Base-by-base conservation (phyloP, 2,888 invertebrate genomes). In the Fragum fragum region DNA sequence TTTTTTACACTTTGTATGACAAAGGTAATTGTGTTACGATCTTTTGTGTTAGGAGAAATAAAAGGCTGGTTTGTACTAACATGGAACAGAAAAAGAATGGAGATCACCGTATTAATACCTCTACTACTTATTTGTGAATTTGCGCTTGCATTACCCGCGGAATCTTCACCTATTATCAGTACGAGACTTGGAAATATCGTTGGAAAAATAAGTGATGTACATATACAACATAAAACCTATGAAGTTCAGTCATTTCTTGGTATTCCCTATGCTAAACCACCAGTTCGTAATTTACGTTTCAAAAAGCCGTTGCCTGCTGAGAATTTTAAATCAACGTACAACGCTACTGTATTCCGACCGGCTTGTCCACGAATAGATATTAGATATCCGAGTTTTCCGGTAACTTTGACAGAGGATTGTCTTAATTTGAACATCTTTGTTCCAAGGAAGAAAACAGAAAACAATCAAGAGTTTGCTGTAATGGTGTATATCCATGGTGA, bases 391-490 rank as follows among this genome's bases (percentile, higher is more conserved):
- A 39, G 21, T 16, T 28, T 53, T n/a, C 21, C 47, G 1, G 70
- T 47, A 16, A 52, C n/a, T 32, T 42, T 59, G 9, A 68, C 98
- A 42, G 99, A 99, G 95, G 99, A 99, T 95, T 99, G 99, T 93
- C 96, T 99, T 6, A 98, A 98, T 94, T 95, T 99, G 92, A 99
- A 98, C 94, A 96, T 99, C 86, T 98, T 98, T 98, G 97, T 98
- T 53, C 98, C 99, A 1, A 71, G 42, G 11, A 39, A 47, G 21
- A 16, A 26, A 18, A 9, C 47, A 3, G 57, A 71, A 11, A 61
- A 47, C 0, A 42, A 69, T 5, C 42, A 63, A 21, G 79, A 73
- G 97, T 59, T 87, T 89, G 97, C 98, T 72, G 97, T 98, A 91
- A 95, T 98, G 87, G 96, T 98, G 66, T 98, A 98, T 98, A 97